phyloP scores from a whole-genome alignment of 2,888 invertebrate species.

The Campopleginae sp. region DNA sequence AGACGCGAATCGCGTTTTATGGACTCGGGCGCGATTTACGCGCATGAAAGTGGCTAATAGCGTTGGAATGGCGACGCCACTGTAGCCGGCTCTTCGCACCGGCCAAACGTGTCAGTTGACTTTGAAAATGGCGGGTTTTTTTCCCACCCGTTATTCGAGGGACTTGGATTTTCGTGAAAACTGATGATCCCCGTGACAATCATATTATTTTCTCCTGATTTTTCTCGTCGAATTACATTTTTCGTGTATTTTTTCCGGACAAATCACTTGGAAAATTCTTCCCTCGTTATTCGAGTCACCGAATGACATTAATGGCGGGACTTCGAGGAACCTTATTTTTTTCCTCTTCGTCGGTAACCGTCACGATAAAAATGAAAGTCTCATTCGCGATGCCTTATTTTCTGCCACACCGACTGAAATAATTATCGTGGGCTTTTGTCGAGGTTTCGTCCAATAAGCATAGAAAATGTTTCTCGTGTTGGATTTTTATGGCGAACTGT shows the following conservation, averaged over 20 bases:
- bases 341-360: background rate
- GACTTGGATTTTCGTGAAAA: background rate
- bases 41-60: background rate
- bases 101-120: constrained; percentile 70
- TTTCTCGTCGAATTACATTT: background rate
- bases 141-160: background rate
- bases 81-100: constrained; percentile 63
- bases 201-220: background rate
- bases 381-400: background rate
- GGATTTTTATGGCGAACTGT: background rate
- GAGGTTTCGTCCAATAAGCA: background rate
- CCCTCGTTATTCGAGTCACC: background rate
- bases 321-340: background rate
- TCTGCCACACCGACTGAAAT: background rate
- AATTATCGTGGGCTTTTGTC: background rate
- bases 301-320: constrained; percentile 27
- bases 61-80: constrained; percentile 59
- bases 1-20: background rate
- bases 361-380: background rate
- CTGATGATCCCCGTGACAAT: background rate
- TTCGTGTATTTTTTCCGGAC: background rate
- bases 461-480: background rate
- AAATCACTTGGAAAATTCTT: background rate
- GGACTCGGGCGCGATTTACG: background rate
- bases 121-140: constrained; percentile 82